Evolutionary conservation across 2,888 invertebrate genomes (phyloP), one percentile per base, ranked within the genome.

Genomic region (Ametastegia equiseti): DNA sequence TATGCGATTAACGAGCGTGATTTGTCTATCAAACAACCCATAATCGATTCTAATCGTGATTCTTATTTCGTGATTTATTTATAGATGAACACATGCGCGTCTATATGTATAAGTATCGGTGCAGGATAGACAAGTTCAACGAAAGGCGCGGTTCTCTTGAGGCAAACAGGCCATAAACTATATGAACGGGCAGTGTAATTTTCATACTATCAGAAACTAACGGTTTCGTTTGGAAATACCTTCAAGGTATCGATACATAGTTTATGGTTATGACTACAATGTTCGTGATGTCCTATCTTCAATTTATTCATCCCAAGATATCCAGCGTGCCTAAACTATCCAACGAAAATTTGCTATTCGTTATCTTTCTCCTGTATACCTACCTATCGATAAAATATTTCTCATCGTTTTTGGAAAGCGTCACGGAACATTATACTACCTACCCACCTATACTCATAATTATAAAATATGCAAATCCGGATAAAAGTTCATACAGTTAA

Each of bases 111-210:
- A 63, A 27, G 36, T 69, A 69, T 69, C 36, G n/a, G 69, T 30
- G 50, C 9, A 39, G 13, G 6, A 39, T 69, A 15, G 63, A 30
- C 69, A 42, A 23, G 69, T 69, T 69, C 13, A 69, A 42, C 42
- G 36, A 39, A 39, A 39, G 69, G 23, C 11, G n/a, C n/a, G 30
- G 47, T 73, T 73, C 47, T 47, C 47, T n/a, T n/a, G 39, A 47
- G 33, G 33, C 36, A 19, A 36, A 50, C 50, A 75, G 13, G 75
- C 75, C 4, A 75, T 75, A 75, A 54, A 75, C 75, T 75, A 71
- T 71, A 71, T 54, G 54, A 75, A 75, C 75, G 54, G 36, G n/a
- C 75, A 54, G 75, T 45, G 36, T 50, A n/a, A 75, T 75, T 50
- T 75, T 75, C 36, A 75, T 33, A 33, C 75, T 50, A 50, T 54